These are phyloP conservation scores for Chiloscyllium punctatum DNA, from an alignment of 2,797 vertebrate genomes.

Conservation along the genomic window DNA sequence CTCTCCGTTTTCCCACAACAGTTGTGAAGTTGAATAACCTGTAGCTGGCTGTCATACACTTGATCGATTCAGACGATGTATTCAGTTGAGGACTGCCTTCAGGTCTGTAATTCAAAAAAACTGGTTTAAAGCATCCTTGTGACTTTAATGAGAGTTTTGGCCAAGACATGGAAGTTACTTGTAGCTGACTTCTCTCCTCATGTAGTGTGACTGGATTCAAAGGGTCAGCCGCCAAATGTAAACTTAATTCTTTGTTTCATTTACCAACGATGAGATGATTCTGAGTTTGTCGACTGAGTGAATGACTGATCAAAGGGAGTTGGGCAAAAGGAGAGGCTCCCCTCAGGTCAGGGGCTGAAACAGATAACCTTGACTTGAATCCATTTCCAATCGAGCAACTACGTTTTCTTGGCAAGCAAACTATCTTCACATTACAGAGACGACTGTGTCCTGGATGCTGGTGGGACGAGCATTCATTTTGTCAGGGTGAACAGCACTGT, in stretches of 20 bases:
- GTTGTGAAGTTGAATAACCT: neutral
- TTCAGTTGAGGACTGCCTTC: neutral
- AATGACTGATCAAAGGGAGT: neutral
- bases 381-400: neutral
- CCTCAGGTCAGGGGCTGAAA: neutral
- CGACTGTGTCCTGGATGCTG: neutral
- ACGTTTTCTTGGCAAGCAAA: neutral
- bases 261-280: neutral
- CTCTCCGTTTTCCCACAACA: neutral
- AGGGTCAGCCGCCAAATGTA: neutral
- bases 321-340: neutral
- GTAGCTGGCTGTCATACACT: neutral
- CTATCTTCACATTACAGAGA: neutral
- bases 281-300: neutral
- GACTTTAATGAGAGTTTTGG: neutral
- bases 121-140: neutral
- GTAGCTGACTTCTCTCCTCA: neutral
- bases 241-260: neutral
- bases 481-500: neutral
- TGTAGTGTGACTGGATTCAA: neutral
- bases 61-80: neutral
- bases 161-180: neutral
- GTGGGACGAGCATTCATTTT: neutral
- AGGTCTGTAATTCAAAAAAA: neutral
- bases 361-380: neutral